Base-by-base conservation (phyloP, 2,888 invertebrate genomes). In the Campaea margaritaria region DNA sequence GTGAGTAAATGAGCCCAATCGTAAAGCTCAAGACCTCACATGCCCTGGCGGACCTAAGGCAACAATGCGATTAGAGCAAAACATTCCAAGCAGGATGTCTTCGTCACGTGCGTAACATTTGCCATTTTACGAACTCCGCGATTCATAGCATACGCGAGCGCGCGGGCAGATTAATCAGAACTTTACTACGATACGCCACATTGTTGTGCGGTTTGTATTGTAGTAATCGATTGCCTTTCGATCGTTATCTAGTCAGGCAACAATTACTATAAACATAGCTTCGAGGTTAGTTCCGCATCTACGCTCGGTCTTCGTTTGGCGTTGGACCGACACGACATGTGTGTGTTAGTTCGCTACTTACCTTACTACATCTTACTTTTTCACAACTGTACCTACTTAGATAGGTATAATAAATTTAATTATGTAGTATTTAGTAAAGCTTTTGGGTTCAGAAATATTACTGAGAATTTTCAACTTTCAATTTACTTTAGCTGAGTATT, bases 201-300 rank as follows among this genome's bases (percentile, higher is more conserved):
- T 57, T 48, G 31, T 57, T 58, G 52, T 52, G 55, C 58, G 43
- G 15, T 46, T 45, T 52, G 62, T 55, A 71, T 42, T 50, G 62
- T 55, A 72, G 67, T 81, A 81, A 83, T 82, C 77, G 81, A 83
- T 84, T 83, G 79, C 76, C 73, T 76, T 73, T 76, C 71, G 80
- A 82, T 84, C 65, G 75, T 75, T 76, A 85, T 82, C 81, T 59
- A 56, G 62, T 62, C 64, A 60, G 54, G 60, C 43, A 68, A 63
- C 78, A 73, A 82, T 82, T 82, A 83, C 75, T 72, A 75, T 76
- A 76, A 74, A 71, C 64, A 61, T 70, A 81, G 78, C 82, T 81
- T 83, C 80, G 76, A 72, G 70, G 62, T 68, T 65, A 85, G 86
- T 86, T 87, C 86, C 85, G 86, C 75, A 73, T 81, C 31, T 9